Evolutionary conservation across 1,140 invertebrate species (phyloP), one percentile per base, ranked within the genome.

Genomic region (Zaprionus gabonicus): DNA sequence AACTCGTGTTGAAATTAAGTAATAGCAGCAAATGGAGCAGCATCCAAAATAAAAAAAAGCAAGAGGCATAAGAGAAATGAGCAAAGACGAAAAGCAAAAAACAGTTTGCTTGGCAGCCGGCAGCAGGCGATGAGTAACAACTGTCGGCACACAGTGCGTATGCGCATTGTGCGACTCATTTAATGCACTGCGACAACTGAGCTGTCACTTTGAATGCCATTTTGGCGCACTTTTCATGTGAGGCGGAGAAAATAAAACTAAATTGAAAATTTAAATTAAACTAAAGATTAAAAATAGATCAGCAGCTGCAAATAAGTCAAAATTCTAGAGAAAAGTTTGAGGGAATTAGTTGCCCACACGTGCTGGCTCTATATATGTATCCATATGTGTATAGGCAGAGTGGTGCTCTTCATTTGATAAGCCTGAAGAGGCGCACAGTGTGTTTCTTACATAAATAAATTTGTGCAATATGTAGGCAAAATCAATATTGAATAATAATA

Each of bases 401-500:
- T 49, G 17, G 46, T 17, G 9, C 46, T 49, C 46, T 51, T 10
- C 46, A 51, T 51, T 51, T 51, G 46, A 51, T 51, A 51, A 56
- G 31, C 27, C 20, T 36, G 0, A 44, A 5, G 20, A 12, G 38
- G 6, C 34, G 20, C 13, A 28, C 41, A 51, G 20, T 44, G 23
- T 57, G 34, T 34, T 53, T 57, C 49, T 36, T 60, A 31, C 36
- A 59, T 68, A 62, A 38, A 69, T 20, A 55, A 59, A 36, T 15
- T 53, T 55, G 44, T 65, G 68, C 68, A 65, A 64, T 75, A 71
- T 76, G 73, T 76, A 65, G 73, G 73, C 60, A 88, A 83, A 87
- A 81, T 76, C 79, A 87, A 87, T 87, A 88, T 88, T 87, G 76
- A 88, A 83, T 88, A 87, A 87, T 75, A 77, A 56, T 62, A 62